These are phyloP conservation scores for Protophormia terraenovae DNA, from an alignment of 2,888 invertebrate genomes.

Conservation along the genomic window DNA sequence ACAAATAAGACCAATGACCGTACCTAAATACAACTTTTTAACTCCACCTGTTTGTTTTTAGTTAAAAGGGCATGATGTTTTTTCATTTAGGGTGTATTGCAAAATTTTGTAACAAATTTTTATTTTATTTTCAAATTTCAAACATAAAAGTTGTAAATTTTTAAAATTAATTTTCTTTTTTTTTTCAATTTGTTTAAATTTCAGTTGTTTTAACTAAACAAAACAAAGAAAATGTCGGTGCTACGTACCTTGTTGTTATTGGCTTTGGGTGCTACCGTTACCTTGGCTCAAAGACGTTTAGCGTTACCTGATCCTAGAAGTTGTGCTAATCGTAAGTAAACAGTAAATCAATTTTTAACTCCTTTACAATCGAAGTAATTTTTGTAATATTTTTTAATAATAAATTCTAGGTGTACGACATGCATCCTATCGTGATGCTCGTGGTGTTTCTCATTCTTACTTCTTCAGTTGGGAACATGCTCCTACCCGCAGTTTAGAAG, in stretches of 20 bases:
- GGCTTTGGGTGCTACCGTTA: constrained; percentile 85
- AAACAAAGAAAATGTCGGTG: constrained; percentile 71
- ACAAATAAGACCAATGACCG: constrained; percentile 55
- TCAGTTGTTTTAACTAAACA: constrained; percentile 19
- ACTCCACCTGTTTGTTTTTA: constrained; percentile 40
- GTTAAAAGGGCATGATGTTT: constrained; percentile 8
- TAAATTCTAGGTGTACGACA: constrained; percentile 88
- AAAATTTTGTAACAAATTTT: constrained; percentile 18
- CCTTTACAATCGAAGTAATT: neutral
- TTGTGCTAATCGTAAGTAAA: constrained; percentile 93
- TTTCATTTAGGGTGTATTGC: constrained; percentile 30
- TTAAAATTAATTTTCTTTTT: constrained; percentile 4
- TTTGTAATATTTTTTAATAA: neutral
- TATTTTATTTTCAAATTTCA: constrained; percentile 60
- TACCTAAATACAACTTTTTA: neutral
- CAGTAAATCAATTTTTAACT: too few relatives aligned
- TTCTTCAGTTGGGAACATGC: constrained; percentile 97
- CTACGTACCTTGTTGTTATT: constrained; percentile 83
- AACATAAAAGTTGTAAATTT: constrained; percentile 55
- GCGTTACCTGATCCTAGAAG: constrained; percentile 94
- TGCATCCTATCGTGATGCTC: constrained; percentile 92
- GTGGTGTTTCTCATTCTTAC: constrained; percentile 94
- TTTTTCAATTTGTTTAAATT: constrained; percentile 31
- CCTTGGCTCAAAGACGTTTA: constrained; percentile 90
- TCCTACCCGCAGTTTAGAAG: constrained; percentile 90